These are phyloP conservation scores for Apostichopus californicus DNA, from an alignment of 35 echinoderm and acorn worm genomes.

Conservation along the genomic window DNA sequence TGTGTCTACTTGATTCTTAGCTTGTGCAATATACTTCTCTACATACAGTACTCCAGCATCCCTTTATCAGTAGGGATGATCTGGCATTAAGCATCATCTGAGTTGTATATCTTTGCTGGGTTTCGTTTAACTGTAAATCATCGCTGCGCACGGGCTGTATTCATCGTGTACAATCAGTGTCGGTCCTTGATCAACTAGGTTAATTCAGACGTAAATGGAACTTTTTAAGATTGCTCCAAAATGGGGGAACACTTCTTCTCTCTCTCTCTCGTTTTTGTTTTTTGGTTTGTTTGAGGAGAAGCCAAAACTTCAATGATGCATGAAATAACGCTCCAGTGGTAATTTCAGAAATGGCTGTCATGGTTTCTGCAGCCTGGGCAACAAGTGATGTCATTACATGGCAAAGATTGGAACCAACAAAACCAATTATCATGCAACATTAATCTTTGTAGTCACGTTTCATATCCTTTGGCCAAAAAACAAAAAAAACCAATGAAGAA, in stretches of 20 bases:
- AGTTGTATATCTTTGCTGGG: background rate
- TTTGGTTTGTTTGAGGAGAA: background rate
- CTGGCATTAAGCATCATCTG: background rate
- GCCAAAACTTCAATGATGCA: background rate
- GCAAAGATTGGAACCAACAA: constrained; percentile 1
- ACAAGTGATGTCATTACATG: constrained; percentile 42
- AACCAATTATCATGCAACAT: constrained; percentile 30
- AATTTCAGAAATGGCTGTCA: background rate
- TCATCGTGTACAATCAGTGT: background rate
- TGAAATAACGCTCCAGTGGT: background rate
- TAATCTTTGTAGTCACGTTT: constrained; percentile 46
- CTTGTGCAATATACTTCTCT: too few relatives aligned
- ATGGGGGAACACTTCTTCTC: too few relatives aligned
- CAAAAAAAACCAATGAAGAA: too few relatives aligned
- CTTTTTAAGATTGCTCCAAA: background rate
- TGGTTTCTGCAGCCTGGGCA: background rate
- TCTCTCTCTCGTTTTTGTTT: too few relatives aligned
- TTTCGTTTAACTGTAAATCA: background rate
- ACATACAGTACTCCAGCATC: too few relatives aligned
- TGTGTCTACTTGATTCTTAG: too few relatives aligned
- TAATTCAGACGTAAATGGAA: constrained; percentile 15
- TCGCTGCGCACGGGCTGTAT: background rate
- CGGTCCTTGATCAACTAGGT: constrained; percentile 20
- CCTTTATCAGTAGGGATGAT: too few relatives aligned
- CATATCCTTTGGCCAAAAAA: constrained; percentile 1